phyloP scores from a whole-genome alignment of 2,113 vertebrate genomes.

The Peucedramus taeniatus region DNA sequence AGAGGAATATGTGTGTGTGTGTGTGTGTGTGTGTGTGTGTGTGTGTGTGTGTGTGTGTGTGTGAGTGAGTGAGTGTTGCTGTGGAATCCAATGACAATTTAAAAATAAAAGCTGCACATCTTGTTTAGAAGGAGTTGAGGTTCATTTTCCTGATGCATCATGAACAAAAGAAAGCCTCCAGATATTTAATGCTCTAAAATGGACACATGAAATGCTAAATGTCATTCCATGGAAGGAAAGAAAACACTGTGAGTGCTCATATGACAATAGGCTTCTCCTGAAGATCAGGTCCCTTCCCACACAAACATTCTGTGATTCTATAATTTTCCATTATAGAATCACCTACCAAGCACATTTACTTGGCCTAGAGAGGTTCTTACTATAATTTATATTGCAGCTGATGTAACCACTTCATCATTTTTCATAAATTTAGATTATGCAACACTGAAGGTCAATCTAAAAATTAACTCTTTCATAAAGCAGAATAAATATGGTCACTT shows the following conservation, averaged over 20 bases:
- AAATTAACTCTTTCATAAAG: background rate
- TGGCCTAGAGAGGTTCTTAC: background rate
- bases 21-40: too few species aligned
- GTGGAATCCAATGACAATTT: background rate
- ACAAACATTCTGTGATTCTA: background rate
- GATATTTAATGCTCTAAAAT: background rate
- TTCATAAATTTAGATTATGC: background rate
- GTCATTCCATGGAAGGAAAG: background rate
- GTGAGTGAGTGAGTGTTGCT: background rate
- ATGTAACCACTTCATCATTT: background rate
- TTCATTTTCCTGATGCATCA: background rate
- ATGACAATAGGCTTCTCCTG: background rate
- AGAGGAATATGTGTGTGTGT: too few species aligned
- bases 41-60: background rate
- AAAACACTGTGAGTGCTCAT: background rate
- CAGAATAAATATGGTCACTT: slow-evolving; percentile 3
- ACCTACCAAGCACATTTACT: background rate
- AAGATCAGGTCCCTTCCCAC: background rate
- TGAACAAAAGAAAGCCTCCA: background rate
- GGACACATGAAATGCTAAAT: background rate
- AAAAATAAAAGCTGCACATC: background rate
- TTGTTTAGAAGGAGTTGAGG: background rate
- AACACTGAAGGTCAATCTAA: background rate
- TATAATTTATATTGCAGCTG: background rate
- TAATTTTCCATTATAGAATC: background rate